Percentiles rank a stretch among this genome's conserved stretches.
Conservation (phyloP, 2,797 vertebrate genomes). For the Natrix natrix region DNA sequence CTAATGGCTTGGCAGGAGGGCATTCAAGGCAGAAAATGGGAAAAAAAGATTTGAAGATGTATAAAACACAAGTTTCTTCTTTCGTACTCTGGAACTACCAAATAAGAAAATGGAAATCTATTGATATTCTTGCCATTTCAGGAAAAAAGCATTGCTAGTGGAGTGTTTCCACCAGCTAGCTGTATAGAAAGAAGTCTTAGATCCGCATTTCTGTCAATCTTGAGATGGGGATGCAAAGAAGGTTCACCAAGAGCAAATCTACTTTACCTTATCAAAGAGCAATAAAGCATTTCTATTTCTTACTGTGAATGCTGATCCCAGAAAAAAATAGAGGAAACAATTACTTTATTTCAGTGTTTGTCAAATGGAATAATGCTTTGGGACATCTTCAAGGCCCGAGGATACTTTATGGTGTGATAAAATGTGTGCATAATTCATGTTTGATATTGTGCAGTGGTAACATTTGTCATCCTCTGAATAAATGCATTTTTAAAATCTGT, state of each 20-base stretch:
- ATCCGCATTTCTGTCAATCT: slow-evolving; percentile 22
- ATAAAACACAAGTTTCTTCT: slow-evolving; percentile 1
- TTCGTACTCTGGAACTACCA: neutral
- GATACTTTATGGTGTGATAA: slow-evolving; percentile 30
- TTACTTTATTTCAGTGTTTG: slow-evolving; percentile 38
- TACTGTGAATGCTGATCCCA: slow-evolving; percentile 25
- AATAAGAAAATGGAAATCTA: neutral
- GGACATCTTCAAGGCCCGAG: slow-evolving; percentile 34
- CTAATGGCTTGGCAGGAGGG: slow-evolving; percentile 5
- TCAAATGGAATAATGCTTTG: slow-evolving; percentile 40
- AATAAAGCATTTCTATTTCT: slow-evolving; percentile 48
- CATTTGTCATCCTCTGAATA: slow-evolving; percentile 35
- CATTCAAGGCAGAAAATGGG: neutral
- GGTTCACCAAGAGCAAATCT: slow-evolving; percentile 33
- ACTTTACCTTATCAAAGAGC: slow-evolving; percentile 39
- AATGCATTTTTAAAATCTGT: slow-evolving; percentile 33
- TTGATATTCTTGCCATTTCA: slow-evolving; percentile 30
- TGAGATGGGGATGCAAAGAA: neutral
- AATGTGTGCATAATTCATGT: slow-evolving; percentile 37
- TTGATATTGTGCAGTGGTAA: slow-evolving; percentile 4
- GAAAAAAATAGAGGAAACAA: slow-evolving; percentile 25
- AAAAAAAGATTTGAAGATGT: neutral
- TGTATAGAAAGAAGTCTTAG: slow-evolving; percentile 12
- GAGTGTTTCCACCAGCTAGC: neutral
- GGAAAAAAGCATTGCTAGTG: neutral